Percentiles rank a stretch among this genome's conserved stretches.
These are phyloP conservation scores for Hartigia nigra DNA, from an alignment of 2,888 invertebrate species.

Conservation along the genomic window DNA sequence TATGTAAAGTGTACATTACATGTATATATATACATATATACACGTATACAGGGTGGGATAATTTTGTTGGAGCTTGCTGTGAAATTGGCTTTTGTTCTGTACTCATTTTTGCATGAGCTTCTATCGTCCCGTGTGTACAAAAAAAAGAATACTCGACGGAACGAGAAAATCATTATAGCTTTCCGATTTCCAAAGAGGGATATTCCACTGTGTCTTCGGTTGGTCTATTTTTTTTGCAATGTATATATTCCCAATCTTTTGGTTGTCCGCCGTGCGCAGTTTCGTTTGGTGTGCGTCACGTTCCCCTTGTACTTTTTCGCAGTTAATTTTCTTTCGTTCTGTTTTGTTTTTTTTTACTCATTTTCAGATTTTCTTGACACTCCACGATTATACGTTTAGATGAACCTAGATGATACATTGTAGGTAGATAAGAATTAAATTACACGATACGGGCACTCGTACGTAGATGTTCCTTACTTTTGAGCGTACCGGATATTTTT, in stretches of 20 bases:
- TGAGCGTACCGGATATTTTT: not conserved
- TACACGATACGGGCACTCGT: conserved; percentile 12
- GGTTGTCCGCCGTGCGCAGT: not conserved
- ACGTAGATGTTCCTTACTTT: conserved; percentile 18
- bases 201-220: conserved; percentile 50
- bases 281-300: conserved; percentile 4
- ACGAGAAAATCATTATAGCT: conserved; percentile 9
- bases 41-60: conserved; percentile 11
- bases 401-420: conserved; percentile 17
- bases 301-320: not conserved
- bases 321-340: conserved; percentile 22
- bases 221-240: conserved; percentile 54
- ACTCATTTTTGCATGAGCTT: conserved; percentile 21
- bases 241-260: conserved; percentile 37
- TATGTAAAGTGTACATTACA: not conserved
- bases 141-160: not conserved
- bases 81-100: conserved; percentile 14
- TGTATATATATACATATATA: not conserved
- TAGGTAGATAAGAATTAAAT: conserved; percentile 26
- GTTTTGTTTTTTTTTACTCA: conserved; percentile 23
- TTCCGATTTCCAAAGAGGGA: conserved; percentile 7
- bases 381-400: conserved; percentile 14
- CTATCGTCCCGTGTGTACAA: conserved; percentile 2
- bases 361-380: conserved; percentile 30
- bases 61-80: conserved; percentile 5